Evolutionary conservation across 2,888 invertebrate genomes (phyloP), one percentile per base, ranked within the genome.

Genomic region (Acronicta alni): DNA sequence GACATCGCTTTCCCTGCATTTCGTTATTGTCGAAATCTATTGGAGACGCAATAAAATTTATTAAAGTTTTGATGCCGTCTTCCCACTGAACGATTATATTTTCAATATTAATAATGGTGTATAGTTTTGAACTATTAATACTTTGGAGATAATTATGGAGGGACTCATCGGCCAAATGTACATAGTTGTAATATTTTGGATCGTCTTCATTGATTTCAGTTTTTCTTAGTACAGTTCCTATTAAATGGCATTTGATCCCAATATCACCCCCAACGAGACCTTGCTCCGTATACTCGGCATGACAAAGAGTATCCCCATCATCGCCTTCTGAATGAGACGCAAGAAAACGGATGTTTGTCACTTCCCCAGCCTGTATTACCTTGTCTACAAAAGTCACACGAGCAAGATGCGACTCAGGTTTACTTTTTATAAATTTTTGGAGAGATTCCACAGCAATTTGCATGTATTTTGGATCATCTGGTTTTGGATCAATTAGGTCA

Each of bases 361-460:
- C 20, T 18, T 37, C 18, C 0, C 16, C 51, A 8, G 17, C 42
- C 15, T 20, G 23, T 16, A 32, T n/a, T 2, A 68, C 62, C 10
- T 52, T 68, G 17, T 72, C 68, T 26, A 68, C 73, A 47, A 68
- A 68, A 48, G 47, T 30, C 3, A 68, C 68, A 42, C 68, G 68
- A 26, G 68, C 1, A n/a, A 68, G 68, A 14, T 48, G 32, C 6
- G 62, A 48, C n/a, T 72, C 62, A n/a, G 68, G 47, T 18, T 67
- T 67, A 20, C 42, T 38, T 53, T 69, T 32, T 9, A 83, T 43
- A 59, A 78, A 85, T 20, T 77, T 77, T 26, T 76, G 61, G 20
- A 87, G 57, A 1, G 82, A 80, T 53, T 85, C 76, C 18, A 82
- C 79, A 14, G 84, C 71, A 38, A 84, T 48, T 48, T 72, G 73